Conservation (phyloP, 1,140 invertebrate species). For the Dendroctonus ponderosae region DNA sequence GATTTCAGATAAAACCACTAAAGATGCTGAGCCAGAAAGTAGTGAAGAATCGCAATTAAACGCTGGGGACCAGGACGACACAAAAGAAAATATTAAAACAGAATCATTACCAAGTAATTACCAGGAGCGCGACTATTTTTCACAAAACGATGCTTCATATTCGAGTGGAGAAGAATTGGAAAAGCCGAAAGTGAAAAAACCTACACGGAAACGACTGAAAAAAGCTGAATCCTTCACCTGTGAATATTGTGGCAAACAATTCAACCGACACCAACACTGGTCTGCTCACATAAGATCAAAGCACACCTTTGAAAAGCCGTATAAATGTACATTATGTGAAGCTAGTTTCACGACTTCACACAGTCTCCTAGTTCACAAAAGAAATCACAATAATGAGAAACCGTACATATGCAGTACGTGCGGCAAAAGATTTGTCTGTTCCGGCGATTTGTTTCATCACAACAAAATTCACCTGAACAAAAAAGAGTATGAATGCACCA, state of each 20-base stretch:
- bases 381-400: conserved; percentile 39
- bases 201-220: conserved; percentile 25
- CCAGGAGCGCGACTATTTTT: neutral
- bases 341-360: conserved; percentile 36
- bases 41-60: conserved; percentile 4
- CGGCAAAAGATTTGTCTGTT: conserved; percentile 37
- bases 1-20: conserved; percentile 2
- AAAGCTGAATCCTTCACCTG: conserved; percentile 33
- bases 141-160: neutral
- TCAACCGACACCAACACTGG: conserved; percentile 37
- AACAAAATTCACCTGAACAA: conserved; percentile 41
- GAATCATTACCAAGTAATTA: neutral
- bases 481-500: conserved; percentile 37
- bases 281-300: conserved; percentile 36
- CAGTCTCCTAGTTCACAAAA: conserved; percentile 36
- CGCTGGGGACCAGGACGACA: neutral
- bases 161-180: conserved; percentile 17
- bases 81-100: conserved; percentile 7
- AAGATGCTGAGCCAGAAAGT: conserved; percentile 9
- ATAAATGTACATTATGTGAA: conserved; percentile 38
- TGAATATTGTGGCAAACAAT: conserved; percentile 38
- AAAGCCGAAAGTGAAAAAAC: neutral
- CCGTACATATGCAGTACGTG: conserved; percentile 37
- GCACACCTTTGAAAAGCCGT: conserved; percentile 40
- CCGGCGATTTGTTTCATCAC: conserved; percentile 37